Evolutionary conservation across 1,140 invertebrate genomes (phyloP).

Genomic region (Patella vulgata): DNA sequence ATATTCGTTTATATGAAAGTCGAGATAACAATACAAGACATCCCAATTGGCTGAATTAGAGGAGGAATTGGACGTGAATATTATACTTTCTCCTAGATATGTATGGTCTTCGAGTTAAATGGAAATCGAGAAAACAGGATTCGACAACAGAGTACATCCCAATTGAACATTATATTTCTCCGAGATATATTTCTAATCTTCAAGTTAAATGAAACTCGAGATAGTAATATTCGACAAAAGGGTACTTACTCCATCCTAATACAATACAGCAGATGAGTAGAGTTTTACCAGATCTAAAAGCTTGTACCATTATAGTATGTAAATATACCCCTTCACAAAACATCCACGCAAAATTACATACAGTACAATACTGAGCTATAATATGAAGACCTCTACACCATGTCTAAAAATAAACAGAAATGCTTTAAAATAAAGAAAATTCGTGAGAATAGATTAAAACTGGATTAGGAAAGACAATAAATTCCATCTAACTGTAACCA

Average conservation of each 20-base stretch:
- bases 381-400: conserved; percentile 86
- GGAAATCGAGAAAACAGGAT: too few relatives aligned
- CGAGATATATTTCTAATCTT: too few relatives aligned
- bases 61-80: too few relatives aligned
- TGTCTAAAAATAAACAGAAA: conserved; percentile 68
- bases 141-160: too few relatives aligned
- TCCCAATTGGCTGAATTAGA: too few relatives aligned
- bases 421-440: background rate
- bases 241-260: conserved; percentile 80
- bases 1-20: too few relatives aligned
- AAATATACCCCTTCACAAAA: conserved; percentile 83
- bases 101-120: too few relatives aligned
- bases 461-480: background rate
- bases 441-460: background rate
- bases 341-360: conserved; percentile 93
- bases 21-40: too few relatives aligned
- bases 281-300: conserved; percentile 87
- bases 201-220: too few relatives aligned
- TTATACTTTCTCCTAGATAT: too few relatives aligned
- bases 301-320: conserved; percentile 89
- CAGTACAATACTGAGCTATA: conserved; percentile 86
- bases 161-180: too few relatives aligned
- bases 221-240: too few relatives aligned
- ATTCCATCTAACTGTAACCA: background rate
- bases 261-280: conserved; percentile 83